Evolutionary conservation across 2,888 invertebrate species (phyloP).

Genomic region (Parnassius orleans): DNA sequence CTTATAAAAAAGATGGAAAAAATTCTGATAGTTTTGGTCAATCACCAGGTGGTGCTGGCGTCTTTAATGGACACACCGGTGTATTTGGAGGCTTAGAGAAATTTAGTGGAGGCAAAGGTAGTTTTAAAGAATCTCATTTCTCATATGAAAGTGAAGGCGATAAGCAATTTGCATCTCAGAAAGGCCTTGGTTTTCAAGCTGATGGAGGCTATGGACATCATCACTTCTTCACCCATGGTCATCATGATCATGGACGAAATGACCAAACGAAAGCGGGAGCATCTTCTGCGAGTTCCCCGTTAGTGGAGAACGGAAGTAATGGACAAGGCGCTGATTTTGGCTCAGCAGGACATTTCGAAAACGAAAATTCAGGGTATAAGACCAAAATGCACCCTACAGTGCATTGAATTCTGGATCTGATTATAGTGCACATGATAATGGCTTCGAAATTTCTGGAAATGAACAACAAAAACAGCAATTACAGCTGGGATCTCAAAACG

Average conservation of each 20-base stretch:
- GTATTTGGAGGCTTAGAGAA: conserved; percentile 25
- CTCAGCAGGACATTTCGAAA: conserved; percentile 10
- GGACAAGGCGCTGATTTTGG: neutral
- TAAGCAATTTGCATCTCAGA: conserved; percentile 26
- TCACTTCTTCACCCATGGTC: conserved; percentile 5
- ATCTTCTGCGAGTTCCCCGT: conserved; percentile 27
- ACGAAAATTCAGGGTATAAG: conserved; percentile 16
- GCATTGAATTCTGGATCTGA: conserved; percentile 16
- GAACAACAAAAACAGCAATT: conserved; percentile 19
- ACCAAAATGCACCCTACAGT: conserved; percentile 8
- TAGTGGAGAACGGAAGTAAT: conserved; percentile 13
- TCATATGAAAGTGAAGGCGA: conserved; percentile 38
- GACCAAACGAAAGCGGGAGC: conserved; percentile 10
- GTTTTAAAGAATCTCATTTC: conserved; percentile 42
- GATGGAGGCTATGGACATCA: conserved; percentile 20
- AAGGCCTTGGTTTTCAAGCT: conserved; percentile 20
- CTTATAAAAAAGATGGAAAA: conserved; percentile 11
- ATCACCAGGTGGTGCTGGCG: conserved; percentile 17
- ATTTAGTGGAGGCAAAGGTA: conserved; percentile 30
- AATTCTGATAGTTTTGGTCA: conserved; percentile 24
- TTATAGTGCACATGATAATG: conserved; percentile 5
- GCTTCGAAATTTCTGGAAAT: conserved; percentile 13
- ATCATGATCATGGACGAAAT: neutral
- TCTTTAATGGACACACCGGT: conserved; percentile 22
- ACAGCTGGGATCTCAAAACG: neutral